Base-by-base conservation (phyloP, 2,113 vertebrate species). In the Scomber japonicus region DNA sequence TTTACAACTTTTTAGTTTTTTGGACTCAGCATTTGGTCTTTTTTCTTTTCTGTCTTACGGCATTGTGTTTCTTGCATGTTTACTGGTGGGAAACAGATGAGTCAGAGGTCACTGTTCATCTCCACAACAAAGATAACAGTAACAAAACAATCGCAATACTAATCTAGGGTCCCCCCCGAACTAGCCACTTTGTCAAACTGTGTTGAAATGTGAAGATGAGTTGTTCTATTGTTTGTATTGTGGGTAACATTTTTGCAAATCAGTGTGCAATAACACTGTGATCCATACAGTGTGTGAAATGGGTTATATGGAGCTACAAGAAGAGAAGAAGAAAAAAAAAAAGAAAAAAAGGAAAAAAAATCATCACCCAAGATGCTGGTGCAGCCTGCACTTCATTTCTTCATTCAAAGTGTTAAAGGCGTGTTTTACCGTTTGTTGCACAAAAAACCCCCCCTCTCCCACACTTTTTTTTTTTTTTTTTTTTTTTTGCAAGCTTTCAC, bases 251-350 rank as follows among this genome's bases (percentile, higher is more conserved):
- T 80, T 78, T 88, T 80, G 72, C 85, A 85, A 90, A 82, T 74
- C 61, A 75, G 71, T 91, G 92, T 93, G 91, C 91, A 92, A 92
- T 91, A 90, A 89, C 86, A 74, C 63, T 64, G 7, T 75, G 80
- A 83, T 79, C 79, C 84, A 76, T 56, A 17, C 54, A 30, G 2
- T 4, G 35, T 65, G n/a, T 71, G n/a, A 45, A 60, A 77, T 73
- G 82, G 80, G 80, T 77, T 79, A 48, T 68, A 49, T 77, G 57
- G 72, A 62, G 75, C 84, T 78, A 66, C 81, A 21, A 21, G 21
- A 21, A 21, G 21, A 21, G 21, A 21, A 21, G 21, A 21, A 21
- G 21, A 21, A 21, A 21, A 21, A 21, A 21, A 21, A 27, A 27
- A 27, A 27, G 2, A 27, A 27, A 27, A 27, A 27, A 27, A 27